These are phyloP conservation scores for Platynereis dumerilii DNA, from an alignment of 2,888 invertebrate species.

Conservation along the genomic window DNA sequence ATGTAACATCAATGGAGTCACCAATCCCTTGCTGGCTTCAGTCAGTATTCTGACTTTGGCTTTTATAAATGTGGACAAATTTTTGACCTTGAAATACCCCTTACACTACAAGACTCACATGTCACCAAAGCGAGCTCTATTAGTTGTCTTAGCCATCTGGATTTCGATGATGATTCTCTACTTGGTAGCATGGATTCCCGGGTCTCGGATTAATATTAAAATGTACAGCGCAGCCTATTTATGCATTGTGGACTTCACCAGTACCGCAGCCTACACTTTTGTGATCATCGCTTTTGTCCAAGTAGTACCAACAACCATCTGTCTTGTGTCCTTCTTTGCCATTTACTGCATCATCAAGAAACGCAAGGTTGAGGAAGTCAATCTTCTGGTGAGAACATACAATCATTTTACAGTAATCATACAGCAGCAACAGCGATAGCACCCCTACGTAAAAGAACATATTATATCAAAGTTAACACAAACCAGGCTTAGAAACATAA, in stretches of 20 bases:
- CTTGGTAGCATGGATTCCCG: not conserved
- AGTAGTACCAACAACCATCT: not conserved
- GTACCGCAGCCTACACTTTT: not conserved
- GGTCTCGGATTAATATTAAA: slow-evolving; percentile 1
- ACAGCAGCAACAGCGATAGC: too few species aligned
- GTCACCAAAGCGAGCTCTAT: not conserved
- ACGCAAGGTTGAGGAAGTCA: not conserved
- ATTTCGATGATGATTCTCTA: not conserved
- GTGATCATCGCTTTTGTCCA: not conserved
- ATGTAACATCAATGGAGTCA: not conserved
- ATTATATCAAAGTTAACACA: too few species aligned
- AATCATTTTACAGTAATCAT: too few species aligned
- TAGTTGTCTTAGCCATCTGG: not conserved
- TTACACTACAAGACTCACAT: slow-evolving; percentile 3
- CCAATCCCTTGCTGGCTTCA: not conserved
- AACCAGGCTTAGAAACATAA: too few species aligned
- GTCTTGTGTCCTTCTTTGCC: not conserved
- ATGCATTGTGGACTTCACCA: not conserved
- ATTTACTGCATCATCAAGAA: not conserved
- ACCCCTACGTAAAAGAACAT: too few species aligned
- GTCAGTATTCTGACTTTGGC: slow-evolving; percentile 5
- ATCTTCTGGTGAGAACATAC: too few species aligned
- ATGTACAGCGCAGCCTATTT: not conserved
- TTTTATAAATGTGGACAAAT: slow-evolving; percentile 6
- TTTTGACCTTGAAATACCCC: slow-evolving; percentile 3